Conservation (phyloP, 2,797 vertebrate species). For the Falco cherrug region DNA sequence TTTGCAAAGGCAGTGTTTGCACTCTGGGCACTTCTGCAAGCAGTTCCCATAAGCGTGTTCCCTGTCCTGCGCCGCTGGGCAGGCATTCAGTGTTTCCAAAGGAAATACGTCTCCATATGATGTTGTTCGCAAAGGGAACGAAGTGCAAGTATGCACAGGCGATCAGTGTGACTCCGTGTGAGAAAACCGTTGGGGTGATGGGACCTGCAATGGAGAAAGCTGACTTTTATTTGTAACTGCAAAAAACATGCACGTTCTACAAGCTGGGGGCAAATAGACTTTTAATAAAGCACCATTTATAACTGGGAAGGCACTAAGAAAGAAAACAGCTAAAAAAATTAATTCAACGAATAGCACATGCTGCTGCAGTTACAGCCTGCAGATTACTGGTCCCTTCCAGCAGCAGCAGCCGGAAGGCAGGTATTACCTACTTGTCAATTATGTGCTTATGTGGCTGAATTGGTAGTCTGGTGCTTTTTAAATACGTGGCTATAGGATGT, state of each 20-base stretch:
- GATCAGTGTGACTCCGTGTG: fast-evolving
- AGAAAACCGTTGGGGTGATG: neutral
- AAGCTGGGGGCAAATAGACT: neutral
- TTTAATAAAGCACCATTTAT: neutral
- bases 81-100: neutral
- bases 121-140: neutral
- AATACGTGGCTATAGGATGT: neutral
- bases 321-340: neutral
- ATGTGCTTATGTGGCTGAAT: neutral
- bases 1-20: neutral
- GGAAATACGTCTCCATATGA: fast-evolving
- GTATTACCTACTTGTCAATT: neutral
- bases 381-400: neutral
- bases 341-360: neutral
- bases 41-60: neutral
- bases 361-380: neutral
- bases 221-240: neutral
- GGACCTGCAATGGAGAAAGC: neutral
- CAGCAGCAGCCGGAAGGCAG: neutral
- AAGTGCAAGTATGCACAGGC: neutral
- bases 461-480: neutral
- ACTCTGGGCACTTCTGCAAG: neutral
- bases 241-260: neutral
- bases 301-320: neutral
- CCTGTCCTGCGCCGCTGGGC: neutral